Evolutionary conservation across 2,113 vertebrate species (phyloP), one percentile per base, ranked within the genome.

Genomic region (Passer montanus): DNA sequence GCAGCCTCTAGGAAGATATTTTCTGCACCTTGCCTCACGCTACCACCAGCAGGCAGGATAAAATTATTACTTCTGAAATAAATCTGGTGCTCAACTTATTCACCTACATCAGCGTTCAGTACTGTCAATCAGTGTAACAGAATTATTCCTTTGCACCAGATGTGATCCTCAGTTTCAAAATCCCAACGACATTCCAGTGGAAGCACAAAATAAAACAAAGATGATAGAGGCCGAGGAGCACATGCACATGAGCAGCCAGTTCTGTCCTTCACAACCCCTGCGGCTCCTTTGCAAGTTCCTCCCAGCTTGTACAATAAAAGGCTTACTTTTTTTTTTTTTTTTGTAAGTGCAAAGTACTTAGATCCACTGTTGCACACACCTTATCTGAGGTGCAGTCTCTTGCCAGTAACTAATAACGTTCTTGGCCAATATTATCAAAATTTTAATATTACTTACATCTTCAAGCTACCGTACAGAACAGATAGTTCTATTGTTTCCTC

Each of bases 391-490:
- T 19, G 31, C 0, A 0, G 23, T n/a, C 58, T 69, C 67, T 26
- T 59, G 52, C 11, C 72, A 64, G 12, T 55, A 53, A 62, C 27
- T 66, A 79, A 43, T 49, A 56, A 68, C 2, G 3, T 11, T 30
- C 37, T 62, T 68, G 41, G n/a, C 39, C 64, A 82, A 56, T 49
- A 77, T 53, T 59, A 81, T 4, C 60, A 79, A 56, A 72, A 91
- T 31, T 15, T 37, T 22, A 64, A 20, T 33, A 49, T 60, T 39
- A 15, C 21, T 90, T 52, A 47, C 7, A n/a, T 44, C 43, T 77
- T 69, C 47, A 72, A 1, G 0, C 30, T 78, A 53, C 31, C 1
- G 1, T 30, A 84, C 7, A 46, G 44, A 67, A 75, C 7, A 0
- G 41, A 41, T 4, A 60, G 41, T 14, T 77, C 53, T 63, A 13